phyloP scores from a whole-genome alignment of 2,797 vertebrate species.

The Gymnodraco acuticeps region DNA sequence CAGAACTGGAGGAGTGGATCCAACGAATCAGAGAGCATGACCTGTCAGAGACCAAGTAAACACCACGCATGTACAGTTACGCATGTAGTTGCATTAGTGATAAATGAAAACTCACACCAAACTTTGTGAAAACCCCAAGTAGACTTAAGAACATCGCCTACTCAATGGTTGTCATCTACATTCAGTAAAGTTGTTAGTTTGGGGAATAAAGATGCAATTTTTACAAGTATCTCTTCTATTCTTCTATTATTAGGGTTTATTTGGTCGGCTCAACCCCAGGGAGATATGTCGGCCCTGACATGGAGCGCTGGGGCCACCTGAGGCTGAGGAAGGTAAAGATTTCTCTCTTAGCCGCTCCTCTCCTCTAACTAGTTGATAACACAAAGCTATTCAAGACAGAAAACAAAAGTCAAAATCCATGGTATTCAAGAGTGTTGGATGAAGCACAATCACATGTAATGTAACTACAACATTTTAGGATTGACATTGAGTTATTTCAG shows the following conservation, averaged over 20 bases:
- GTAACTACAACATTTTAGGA: no score
- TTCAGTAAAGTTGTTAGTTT: background rate
- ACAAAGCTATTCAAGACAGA: no score
- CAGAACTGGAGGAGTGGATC: conserved; percentile 90
- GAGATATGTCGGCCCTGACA: conserved; percentile 90
- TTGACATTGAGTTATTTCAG: no score
- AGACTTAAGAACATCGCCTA: no score
- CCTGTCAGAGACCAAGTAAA: conserved; percentile 91
- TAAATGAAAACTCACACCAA: no score
- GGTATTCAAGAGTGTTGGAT: no score
- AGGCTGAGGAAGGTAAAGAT: conserved; percentile 91
- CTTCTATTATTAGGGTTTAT: conserved; percentile 83
- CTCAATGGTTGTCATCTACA: background rate
- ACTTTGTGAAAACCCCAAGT: no score
- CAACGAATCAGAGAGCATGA: conserved; percentile 91
- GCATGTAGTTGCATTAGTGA: no score
- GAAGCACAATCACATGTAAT: no score
- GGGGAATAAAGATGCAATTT: background rate
- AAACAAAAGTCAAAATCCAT: no score
- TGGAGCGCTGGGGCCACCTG: conserved; percentile 97
- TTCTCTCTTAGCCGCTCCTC: background rate
- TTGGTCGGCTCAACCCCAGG: conserved; percentile 96
- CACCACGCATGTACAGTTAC: background rate
- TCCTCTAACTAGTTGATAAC: background rate
- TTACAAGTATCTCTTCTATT: background rate